A percentile compares a stretch with the other conserved stretches of the same genome.
Evolutionary conservation across 2,113 vertebrate genomes (phyloP).

Genomic region (Ariopsis seemanni): DNA sequence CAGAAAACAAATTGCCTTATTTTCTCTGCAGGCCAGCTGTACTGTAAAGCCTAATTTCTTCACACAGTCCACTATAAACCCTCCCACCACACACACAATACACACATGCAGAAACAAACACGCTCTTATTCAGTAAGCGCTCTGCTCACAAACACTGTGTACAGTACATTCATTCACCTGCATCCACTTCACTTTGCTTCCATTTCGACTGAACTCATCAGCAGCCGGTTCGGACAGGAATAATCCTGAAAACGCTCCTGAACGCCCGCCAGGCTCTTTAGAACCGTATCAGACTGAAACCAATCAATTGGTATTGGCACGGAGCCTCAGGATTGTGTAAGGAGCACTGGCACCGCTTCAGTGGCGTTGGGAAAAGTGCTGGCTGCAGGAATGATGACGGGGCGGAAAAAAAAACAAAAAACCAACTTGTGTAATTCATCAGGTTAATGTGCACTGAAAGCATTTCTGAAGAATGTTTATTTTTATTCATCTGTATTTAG

Average conservation of each 20-base stretch:
- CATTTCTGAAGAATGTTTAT: not conserved
- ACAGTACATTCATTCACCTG: not conserved
- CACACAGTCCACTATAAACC: slow-evolving; percentile 28
- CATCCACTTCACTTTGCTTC: no score
- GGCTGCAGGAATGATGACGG: not conserved
- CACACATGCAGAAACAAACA: not conserved
- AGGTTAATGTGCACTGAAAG: slow-evolving; percentile 18
- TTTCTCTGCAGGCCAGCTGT: slow-evolving; percentile 58
- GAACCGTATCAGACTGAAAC: slow-evolving; percentile 5
- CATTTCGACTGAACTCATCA: not conserved
- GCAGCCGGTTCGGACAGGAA: not conserved
- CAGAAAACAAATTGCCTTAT: slow-evolving; percentile 63
- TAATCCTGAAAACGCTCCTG: not conserved
- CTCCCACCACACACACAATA: not conserved
- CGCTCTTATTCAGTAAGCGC: not conserved
- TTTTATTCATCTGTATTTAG: not conserved
- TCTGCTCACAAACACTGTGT: not conserved
- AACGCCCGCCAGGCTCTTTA: not conserved
- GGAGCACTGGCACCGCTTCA: not conserved
- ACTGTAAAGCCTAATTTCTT: slow-evolving; percentile 47
- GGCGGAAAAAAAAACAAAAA: not conserved
- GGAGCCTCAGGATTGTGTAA: not conserved
- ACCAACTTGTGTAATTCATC: not conserved
- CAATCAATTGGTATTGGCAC: not conserved
- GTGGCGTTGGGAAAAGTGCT: not conserved